Percentiles rank a stretch among this genome's conserved stretches.
Evolutionary conservation across 2,797 vertebrate genomes (phyloP).

Genomic region (Tenualosa ilisha): DNA sequence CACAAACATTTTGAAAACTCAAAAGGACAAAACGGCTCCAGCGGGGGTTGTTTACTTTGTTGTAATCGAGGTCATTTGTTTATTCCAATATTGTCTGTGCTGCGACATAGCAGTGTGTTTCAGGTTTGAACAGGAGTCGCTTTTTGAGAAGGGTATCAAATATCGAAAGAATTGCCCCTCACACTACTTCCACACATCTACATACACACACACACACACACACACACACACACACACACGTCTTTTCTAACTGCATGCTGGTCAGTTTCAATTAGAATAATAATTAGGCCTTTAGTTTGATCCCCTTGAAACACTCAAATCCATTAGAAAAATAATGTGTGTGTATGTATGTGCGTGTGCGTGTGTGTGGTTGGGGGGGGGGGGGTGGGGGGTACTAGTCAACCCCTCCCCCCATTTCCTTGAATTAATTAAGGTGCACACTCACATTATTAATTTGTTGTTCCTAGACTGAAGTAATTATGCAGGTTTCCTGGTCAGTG

Average conservation of each 20-base stretch:
- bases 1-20: too few relatives aligned
- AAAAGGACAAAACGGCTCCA: too few relatives aligned
- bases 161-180: too few relatives aligned
- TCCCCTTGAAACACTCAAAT: neutral
- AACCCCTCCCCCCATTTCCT: neutral
- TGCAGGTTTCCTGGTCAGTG: neutral
- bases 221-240: conserved; percentile 8
- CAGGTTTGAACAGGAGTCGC: too few relatives aligned
- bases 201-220: too few relatives aligned
- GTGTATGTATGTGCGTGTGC: too few relatives aligned
- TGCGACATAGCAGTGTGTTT: too few relatives aligned
- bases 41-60: too few relatives aligned
- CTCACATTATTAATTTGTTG: conserved; percentile 8
- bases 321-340: neutral
- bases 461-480: neutral
- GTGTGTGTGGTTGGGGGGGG: neutral
- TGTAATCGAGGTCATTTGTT: too few relatives aligned
- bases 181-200: too few relatives aligned
- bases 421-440: neutral
- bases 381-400: neutral
- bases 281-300: conserved; percentile 30
- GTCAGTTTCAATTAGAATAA: conserved; percentile 36
- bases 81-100: too few relatives aligned
- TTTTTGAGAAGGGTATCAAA: too few relatives aligned
- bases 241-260: neutral